phyloP scores from a whole-genome alignment of 2,797 vertebrate species.

The Esox lucius region DNA sequence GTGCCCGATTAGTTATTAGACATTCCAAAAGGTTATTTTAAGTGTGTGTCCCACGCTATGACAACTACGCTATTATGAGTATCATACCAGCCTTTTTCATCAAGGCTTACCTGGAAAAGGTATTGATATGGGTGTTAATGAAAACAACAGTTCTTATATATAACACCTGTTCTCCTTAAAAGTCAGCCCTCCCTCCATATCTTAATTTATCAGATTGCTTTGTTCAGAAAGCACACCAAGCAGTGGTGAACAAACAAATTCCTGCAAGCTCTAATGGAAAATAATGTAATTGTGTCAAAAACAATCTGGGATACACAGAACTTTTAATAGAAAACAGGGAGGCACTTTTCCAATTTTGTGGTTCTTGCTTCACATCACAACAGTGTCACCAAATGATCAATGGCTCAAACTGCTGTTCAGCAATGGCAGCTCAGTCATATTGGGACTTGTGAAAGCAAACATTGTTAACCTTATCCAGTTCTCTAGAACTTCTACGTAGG shows the following conservation, averaged over 20 bases:
- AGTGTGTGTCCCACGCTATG: neutral
- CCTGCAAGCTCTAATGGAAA: conserved; percentile 46
- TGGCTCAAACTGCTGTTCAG: conserved; percentile 34
- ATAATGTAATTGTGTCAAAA: conserved; percentile 41
- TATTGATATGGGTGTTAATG: neutral
- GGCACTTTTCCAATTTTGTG: conserved; percentile 26
- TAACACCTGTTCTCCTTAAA: conserved; percentile 7
- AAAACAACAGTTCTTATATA: conserved; percentile 1
- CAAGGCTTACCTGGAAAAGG: neutral
- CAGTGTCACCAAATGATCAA: conserved; percentile 53
- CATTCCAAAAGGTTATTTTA: conserved; percentile 1
- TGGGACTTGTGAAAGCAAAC: conserved; percentile 44
- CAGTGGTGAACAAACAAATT: conserved; percentile 34
- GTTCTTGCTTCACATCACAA: conserved; percentile 40
- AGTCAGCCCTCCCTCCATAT: conserved; percentile 24
- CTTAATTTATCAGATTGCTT: conserved; percentile 25
- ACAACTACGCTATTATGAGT: too few species aligned
- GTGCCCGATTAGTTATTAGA: conserved; percentile 29
- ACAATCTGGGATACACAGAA: conserved; percentile 36
- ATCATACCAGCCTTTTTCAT: neutral
- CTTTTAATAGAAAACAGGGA: conserved; percentile 31
- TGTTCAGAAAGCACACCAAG: conserved; percentile 18
- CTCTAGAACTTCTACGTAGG: conserved; percentile 12
- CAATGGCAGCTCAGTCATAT: conserved; percentile 51
- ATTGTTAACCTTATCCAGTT: conserved; percentile 21